These are phyloP conservation scores for Hypothenemus hampei DNA, from an alignment of 1,140 invertebrate species.

Conservation along the genomic window DNA sequence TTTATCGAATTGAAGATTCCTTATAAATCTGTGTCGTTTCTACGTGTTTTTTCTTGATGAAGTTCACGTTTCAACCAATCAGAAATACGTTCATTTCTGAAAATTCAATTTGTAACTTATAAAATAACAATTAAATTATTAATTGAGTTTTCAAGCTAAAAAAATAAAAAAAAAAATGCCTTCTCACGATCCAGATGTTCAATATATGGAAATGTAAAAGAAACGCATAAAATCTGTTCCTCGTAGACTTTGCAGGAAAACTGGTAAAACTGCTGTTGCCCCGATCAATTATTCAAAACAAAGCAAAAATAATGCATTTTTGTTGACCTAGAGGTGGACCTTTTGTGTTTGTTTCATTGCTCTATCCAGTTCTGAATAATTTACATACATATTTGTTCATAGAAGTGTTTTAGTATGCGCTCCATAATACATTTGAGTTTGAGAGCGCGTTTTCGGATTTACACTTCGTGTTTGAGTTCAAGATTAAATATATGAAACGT, in stretches of 20 bases:
- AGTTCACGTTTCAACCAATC: constrained; percentile 8
- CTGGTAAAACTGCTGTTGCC: no score
- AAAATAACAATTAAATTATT: no score
- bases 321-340: constrained; percentile 1
- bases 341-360: neutral
- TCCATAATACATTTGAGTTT: neutral
- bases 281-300: no score
- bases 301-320: constrained; percentile 4
- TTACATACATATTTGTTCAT: constrained; percentile 9
- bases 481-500: neutral
- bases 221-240: no score
- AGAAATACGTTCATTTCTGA: neutral
- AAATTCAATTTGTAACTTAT: no score
- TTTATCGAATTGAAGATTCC: constrained; percentile 18
- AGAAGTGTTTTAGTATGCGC: neutral
- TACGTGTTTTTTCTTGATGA: constrained; percentile 10
- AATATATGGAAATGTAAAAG: no score
- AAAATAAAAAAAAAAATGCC: no score
- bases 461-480: neutral
- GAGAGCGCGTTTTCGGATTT: neutral
- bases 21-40: constrained; percentile 17
- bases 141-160: no score
- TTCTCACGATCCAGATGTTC: no score
- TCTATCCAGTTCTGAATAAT: neutral
- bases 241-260: no score